Evolutionary conservation across 2,797 vertebrate species (phyloP), one percentile per base, ranked within the genome.

Genomic region (Steatocranus sp.): DNA sequence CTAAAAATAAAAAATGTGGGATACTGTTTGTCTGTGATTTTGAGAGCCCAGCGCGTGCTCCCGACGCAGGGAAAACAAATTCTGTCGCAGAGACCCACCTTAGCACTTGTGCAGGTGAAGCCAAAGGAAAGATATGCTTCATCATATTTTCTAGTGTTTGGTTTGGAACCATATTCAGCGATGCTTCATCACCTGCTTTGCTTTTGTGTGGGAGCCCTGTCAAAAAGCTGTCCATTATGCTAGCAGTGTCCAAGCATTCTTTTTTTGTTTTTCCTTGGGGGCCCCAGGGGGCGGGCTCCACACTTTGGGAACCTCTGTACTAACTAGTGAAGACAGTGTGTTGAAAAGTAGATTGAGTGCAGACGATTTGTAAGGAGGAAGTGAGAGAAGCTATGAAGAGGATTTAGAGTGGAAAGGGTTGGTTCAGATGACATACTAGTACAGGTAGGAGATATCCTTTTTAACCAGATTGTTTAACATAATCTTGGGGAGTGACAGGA

Each of bases 51-150:
- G 49, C 1, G 0, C 49, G 27, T 50, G 49, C n/a, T 50, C 49
- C 49, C 0, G 0, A 50, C 3, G 2, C 1, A 20, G 49, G 49
- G n/a, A 6, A 6, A 50, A 20, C 49, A 0, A 50, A 0, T 50
- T 20, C n/a, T 50, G 50, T 23, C 1, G 3, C 10, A 50, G n/a
- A 50, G 49, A 50, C n/a, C 49, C 0, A 50, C 49, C n/a, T 50
- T 0, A 0, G 10, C n/a, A 50, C 48, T 50, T 50, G 48, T 50
- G 1, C n/a, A 50, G n/a, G n/a, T 50, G 49, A 50, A 51, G 11
- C 20, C 50, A 51, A 12, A 51, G 11, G 11, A 7, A 11, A 50
- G 49, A 50, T 23, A 1, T 20, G n/a, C 49, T 50, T 50, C 49
- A 50, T 7, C 20, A 23, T 51, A 51, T 51, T 51, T 51, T 51